Base-by-base conservation (phyloP, 2,113 vertebrate species). In the Sigmodon hispidus region DNA sequence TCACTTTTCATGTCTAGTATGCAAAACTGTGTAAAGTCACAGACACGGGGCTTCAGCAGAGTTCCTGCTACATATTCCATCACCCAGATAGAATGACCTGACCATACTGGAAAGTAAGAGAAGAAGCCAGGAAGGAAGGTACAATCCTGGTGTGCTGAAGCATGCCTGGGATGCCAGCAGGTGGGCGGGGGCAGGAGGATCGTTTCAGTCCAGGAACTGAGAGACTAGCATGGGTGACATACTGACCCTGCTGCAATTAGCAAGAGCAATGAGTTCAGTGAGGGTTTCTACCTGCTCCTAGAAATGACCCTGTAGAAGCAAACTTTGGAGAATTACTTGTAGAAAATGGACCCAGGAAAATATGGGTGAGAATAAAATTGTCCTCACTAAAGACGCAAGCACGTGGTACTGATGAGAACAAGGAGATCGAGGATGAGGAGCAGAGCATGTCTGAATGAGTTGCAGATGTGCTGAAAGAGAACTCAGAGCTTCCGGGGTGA, bases 401-500 rank as follows among this genome's bases (percentile, higher is more conserved):
- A 48, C 70, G 80, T 43, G 83, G 76, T 65, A 29, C 3, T 91
- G 57, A 19, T 59, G 67, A 72, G 69, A 26, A 26, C 2, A 2
- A 40, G 21, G 16, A 52, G n/a, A 43, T 2, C 36, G 63, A 73
- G 26, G 43, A 2, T 7, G 76, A 90, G 95, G 92, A 92, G n/a
- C 40, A 67, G 80, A 84, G 91, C 48, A 70, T 80, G 94, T 69
- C 48, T 61, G 59, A 40, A 59, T 91, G 96, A 96, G 91, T 89
- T 94, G 93, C 5, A 3, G 83, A 84, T 91, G 81, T 87, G 77
- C 77, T 94, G 57, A 83, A 77, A 72, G 87, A 84, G 73, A 94
- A 50, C 79, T 96, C 95, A 95, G 75, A 95, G 89, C 96, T 96
- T 97, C 96, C 94, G 90, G 55, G 61, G 81, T 94, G 93, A 94